Conservation (phyloP, 2,797 vertebrate genomes). For the Mormyrus hasselquistii region DNA sequence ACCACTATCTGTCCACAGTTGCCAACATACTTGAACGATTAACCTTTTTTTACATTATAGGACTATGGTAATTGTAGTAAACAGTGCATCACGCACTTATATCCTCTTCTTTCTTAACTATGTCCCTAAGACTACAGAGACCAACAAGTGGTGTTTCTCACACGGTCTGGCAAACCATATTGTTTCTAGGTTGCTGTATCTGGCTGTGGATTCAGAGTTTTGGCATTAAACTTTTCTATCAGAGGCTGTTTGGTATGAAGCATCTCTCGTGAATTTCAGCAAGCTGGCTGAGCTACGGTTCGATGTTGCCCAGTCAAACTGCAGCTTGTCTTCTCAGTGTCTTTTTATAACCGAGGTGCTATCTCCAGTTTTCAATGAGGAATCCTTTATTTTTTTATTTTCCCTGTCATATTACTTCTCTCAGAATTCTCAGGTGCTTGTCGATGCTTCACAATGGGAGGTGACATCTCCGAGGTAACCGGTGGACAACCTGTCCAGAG, state of each 20-base stretch:
- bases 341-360: not conserved
- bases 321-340: not conserved
- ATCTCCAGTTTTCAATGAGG: not conserved
- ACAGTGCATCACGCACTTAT: not conserved
- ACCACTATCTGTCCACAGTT: not conserved
- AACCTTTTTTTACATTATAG: not conserved
- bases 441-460: not conserved
- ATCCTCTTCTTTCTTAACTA: not conserved
- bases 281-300: not conserved
- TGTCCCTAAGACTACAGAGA: not conserved
- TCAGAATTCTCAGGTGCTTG: not conserved
- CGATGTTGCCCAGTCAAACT: not conserved
- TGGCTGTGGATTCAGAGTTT: not conserved
- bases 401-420: not conserved
- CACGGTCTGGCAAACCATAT: not conserved
- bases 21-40: not conserved
- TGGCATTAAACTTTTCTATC: slow-evolving; percentile 9
- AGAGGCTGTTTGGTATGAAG: not conserved
- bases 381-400: slow-evolving; percentile 1
- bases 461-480: not conserved
- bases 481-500: not conserved
- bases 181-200: not conserved
- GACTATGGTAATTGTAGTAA: not conserved
- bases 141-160: not conserved
- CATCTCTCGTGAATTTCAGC: not conserved